Base-by-base conservation (phyloP, 2,888 invertebrate species). In the Poecilobothrus nobilitatus region DNA sequence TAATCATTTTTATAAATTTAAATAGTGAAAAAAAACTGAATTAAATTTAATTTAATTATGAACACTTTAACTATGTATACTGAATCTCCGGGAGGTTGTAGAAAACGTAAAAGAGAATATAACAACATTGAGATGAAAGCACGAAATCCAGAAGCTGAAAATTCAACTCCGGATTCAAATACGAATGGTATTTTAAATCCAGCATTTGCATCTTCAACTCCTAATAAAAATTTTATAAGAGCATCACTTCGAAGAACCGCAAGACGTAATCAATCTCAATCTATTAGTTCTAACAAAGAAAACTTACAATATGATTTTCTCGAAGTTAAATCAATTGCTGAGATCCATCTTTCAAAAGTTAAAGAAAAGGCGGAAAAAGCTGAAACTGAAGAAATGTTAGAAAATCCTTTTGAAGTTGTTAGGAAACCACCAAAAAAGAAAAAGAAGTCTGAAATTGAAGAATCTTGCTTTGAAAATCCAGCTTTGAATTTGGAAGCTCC, bases 351-450 rank as follows among this genome's bases (percentile, higher is more conserved):
- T 10, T 64, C 73, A 67, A 69, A 70, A 37, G 3, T 3, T 20
- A 27, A 63, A 8, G 7, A 44, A 20, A 21, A n/a, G 9, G 21
- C 63, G 21, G 71, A 69, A 7, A 71, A 69, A 1, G 18, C 21
- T 15, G n/a, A 33, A 12, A 6, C 37, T 20, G 63, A 64, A 20
- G 22, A 61, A 4, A 3, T 20, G 37, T 2, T 70, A 7, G 72
- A 72, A 7, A 82, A 82, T 74, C 80, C 80, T 0, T 82, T 75
- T 68, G 82, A 82, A 71, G 80, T 82, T 3, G 71, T 76, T 41
- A 77, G 82, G 5, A 80, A 80, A 53, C 82, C 81, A 9, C 77
- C 78, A 2, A 81, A 81, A 70, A 82, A 81, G 69, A 82, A 80
- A 70, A 80, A 78, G 69, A 79, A 77, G 9, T 76, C 76, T 5